These are phyloP conservation scores for Clarias batrachus DNA, from an alignment of 2,113 vertebrate genomes.

Conservation along the genomic window DNA sequence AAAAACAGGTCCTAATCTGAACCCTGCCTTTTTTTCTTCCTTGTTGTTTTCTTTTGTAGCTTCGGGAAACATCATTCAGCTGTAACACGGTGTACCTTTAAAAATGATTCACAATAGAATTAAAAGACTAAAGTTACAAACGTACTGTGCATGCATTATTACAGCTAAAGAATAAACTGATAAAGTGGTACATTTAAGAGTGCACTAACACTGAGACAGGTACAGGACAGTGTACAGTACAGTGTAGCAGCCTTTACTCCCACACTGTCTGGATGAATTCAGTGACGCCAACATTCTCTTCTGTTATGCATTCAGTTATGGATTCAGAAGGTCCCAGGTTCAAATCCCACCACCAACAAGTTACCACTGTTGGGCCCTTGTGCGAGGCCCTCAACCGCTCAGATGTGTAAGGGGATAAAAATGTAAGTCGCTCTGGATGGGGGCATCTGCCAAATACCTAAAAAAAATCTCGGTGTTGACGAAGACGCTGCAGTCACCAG, in stretches of 20 bases:
- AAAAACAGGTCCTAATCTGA: background rate
- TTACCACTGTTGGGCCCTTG: too few relatives aligned
- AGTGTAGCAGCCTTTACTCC: background rate
- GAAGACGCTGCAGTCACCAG: too few relatives aligned
- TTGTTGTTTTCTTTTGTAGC: background rate
- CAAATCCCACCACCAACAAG: too few relatives aligned
- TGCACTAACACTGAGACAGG: background rate
- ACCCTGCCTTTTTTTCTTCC: background rate
- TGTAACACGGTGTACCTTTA: background rate
- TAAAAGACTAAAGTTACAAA: background rate
- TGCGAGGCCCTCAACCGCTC: too few relatives aligned
- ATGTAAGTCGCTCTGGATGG: too few relatives aligned
- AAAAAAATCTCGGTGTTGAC: too few relatives aligned
- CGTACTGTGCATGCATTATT: background rate
- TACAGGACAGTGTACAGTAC: background rate
- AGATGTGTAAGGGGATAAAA: too few relatives aligned
- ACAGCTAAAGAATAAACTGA: background rate
- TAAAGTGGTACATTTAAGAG: too few relatives aligned
- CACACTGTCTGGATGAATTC: too few relatives aligned
- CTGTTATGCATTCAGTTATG: background rate
- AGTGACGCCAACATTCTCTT: background rate
- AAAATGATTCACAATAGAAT: background rate
- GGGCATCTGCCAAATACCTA: too few relatives aligned
- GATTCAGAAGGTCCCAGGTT: too few relatives aligned
- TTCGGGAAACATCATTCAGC: background rate